Evolutionary conservation across 2,888 invertebrate species (phyloP).

Genomic region (Neria commutata): DNA sequence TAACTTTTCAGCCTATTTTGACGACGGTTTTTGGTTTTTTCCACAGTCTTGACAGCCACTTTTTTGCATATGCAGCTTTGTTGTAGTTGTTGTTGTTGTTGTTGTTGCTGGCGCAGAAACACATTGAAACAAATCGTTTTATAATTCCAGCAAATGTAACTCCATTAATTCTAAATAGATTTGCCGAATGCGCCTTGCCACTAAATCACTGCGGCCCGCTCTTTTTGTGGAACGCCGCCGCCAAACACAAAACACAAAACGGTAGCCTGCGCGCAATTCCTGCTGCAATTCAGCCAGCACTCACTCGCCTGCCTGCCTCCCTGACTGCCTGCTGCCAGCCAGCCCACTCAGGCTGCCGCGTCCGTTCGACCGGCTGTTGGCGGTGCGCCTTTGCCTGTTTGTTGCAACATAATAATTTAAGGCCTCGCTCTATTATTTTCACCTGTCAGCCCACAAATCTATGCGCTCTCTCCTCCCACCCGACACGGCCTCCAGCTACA

Average conservation of each 20-base stretch:
- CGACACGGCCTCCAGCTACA: no score
- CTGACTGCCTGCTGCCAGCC: not conserved
- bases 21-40: no score
- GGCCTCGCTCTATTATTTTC: slow-evolving; percentile 42
- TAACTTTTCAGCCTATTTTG: no score
- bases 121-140: slow-evolving; percentile 38
- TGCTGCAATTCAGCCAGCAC: not conserved
- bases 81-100: no score
- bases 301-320: not conserved
- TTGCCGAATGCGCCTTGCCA: not conserved
- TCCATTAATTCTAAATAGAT: slow-evolving; percentile 29
- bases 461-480: no score
- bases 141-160: slow-evolving; percentile 39
- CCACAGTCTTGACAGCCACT: no score
- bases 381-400: not conserved
- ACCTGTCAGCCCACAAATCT: slow-evolving; percentile 42
- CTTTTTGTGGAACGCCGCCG: no score
- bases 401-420: slow-evolving; percentile 29
- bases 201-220: not conserved
- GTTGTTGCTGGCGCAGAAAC: no score
- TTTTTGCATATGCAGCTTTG: no score
- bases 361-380: not conserved
- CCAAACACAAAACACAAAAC: no score
- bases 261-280: not conserved
- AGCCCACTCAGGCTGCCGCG: not conserved